Conservation (phyloP, 1,140 invertebrate genomes). For the Drosophila willistoni region DNA sequence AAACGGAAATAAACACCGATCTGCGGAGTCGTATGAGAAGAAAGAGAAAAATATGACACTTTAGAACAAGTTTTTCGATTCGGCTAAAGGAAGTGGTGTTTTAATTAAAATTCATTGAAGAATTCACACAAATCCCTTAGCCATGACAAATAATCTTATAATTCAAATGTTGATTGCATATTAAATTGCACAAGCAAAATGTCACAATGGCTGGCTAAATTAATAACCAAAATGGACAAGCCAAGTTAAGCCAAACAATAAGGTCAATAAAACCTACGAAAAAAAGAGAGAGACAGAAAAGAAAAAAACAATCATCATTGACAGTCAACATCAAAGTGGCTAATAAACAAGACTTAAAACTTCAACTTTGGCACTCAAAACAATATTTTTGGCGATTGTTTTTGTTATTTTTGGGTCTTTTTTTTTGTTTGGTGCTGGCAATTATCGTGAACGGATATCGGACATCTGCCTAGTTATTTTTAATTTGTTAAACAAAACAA, state of each 20-base stretch:
- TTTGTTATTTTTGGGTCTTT: slow-evolving; percentile 47
- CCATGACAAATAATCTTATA: slow-evolving; percentile 14
- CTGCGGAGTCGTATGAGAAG: background rate
- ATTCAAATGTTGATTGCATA: slow-evolving; percentile 28
- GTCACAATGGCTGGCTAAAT: slow-evolving; percentile 70
- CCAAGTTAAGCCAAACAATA: slow-evolving; percentile 31
- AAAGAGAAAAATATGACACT: slow-evolving; percentile 29
- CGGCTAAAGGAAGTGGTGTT: slow-evolving; percentile 53
- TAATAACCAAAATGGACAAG: slow-evolving; percentile 52
- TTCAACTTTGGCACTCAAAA: slow-evolving; percentile 34
- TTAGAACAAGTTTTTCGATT: slow-evolving; percentile 39
- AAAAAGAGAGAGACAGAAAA: background rate
- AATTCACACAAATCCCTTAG: slow-evolving; percentile 2
- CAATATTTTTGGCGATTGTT: slow-evolving; percentile 15
- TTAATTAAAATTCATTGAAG: slow-evolving; percentile 52
- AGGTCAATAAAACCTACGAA: slow-evolving; percentile 36
- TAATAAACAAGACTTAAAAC: slow-evolving; percentile 37
- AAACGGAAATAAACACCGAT: slow-evolving; percentile 53
- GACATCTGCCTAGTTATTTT: slow-evolving; percentile 62
- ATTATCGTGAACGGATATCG: slow-evolving; percentile 45
- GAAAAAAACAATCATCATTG: slow-evolving; percentile 3
- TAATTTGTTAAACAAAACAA: slow-evolving; percentile 66
- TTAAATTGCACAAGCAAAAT: slow-evolving; percentile 58
- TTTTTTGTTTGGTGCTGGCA: slow-evolving; percentile 15
- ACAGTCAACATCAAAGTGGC: slow-evolving; percentile 13